A percentile compares a stretch with the other conserved stretches of the same genome.
Evolutionary conservation across 2,888 invertebrate species (phyloP).

Genomic region (Pollenia amentaria): DNA sequence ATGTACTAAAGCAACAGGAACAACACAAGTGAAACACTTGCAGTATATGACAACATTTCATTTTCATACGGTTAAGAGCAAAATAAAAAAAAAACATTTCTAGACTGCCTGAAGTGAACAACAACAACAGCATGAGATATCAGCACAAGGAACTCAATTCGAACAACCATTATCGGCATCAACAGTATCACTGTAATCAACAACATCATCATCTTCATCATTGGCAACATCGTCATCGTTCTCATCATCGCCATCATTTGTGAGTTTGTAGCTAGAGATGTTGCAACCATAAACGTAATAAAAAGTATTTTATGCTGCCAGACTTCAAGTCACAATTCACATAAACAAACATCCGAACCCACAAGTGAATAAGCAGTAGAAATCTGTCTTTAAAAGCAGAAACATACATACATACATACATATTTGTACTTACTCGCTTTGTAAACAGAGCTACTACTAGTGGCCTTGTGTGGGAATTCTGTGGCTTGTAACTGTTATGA

Average conservation of each 20-base stretch:
- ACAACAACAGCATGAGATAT: constrained; percentile 36
- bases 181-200: constrained; percentile 53
- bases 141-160: constrained; percentile 35
- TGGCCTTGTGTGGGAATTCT: constrained; percentile 76
- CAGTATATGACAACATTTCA: constrained; percentile 73
- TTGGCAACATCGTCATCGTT: constrained; percentile 56
- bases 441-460: constrained; percentile 39
- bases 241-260: constrained; percentile 63
- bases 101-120: constrained; percentile 57
- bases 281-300: constrained; percentile 18
- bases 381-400: neutral
- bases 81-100: neutral
- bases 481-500: constrained; percentile 69
- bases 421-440: constrained; percentile 2
- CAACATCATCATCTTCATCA: constrained; percentile 33
- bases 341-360: neutral
- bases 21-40: constrained; percentile 69
- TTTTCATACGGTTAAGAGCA: neutral
- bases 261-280: constrained; percentile 26
- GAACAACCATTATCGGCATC: constrained; percentile 54
- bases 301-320: constrained; percentile 38
- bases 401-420: neutral
- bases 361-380: neutral
- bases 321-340: neutral
- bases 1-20: constrained; percentile 17